Evolutionary conservation across 2,797 vertebrate genomes (phyloP), one percentile per base, ranked within the genome.

Genomic region (Podargus strigoides): DNA sequence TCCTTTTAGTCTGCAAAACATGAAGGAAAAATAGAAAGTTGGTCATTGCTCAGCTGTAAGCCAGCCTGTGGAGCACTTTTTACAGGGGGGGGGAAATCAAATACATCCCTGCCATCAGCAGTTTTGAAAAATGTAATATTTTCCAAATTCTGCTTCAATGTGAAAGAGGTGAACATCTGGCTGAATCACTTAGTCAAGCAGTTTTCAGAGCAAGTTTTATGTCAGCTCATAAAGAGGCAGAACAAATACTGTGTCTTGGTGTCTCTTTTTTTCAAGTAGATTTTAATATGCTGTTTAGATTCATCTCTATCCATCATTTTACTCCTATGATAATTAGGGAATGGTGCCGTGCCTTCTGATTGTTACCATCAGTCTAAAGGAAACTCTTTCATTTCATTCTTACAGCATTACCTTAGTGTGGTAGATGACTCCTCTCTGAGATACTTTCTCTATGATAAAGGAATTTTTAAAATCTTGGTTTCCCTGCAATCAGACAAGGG

Each of bases 111-210:
- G 78, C 96, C 90, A 73, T 96, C 95, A 97, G 90, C 94, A 93
- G 92, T 96, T 97, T 96, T 93, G 78, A 96, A 95, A 96, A 96
- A 96, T 96, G 96, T 97, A 96, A 97, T 95, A 96, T 97, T 98
- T 97, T 97, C 97, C 97, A 20, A 96, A 91, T 91, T 97, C 90
- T 91, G 73, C 93, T 96, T 98, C 96, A 93, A 83, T 78, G 67
- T 75, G 76, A 75, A 97, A 95, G 97, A 97, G 96, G 97, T 97
- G 97, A 98, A 98, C 98, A 98, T 98, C 97, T 98, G 98, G 97
- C 92, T 96, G 95, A 96, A 96, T 96, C 93, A 96, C 97, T 97
- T 96, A 98, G 97, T 97, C 96, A 97, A 92, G 97, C 96, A 78
- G 77, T 95, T 95, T 72, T 84, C 64, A 66, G 94, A 97, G 94